phyloP scores from a whole-genome alignment of 2,797 vertebrate genomes.

The Betta splendens region DNA sequence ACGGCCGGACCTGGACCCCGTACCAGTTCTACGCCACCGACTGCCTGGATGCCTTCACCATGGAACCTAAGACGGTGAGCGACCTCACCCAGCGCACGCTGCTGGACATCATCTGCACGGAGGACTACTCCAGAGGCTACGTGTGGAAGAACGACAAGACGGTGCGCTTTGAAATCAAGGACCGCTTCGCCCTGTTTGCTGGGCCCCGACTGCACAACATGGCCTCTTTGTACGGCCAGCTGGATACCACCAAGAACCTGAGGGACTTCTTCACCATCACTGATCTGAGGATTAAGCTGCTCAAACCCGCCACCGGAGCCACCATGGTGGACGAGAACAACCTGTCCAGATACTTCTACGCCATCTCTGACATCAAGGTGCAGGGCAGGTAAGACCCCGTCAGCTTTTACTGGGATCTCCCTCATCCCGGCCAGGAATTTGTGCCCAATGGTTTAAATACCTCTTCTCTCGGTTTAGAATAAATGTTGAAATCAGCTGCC shows the following conservation, averaged over 20 bases:
- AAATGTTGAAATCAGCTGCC: no score
- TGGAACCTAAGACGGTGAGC: slow-evolving; percentile 94
- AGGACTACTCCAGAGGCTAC: slow-evolving; percentile 96
- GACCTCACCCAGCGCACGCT: slow-evolving; percentile 93
- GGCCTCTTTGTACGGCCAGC: slow-evolving; percentile 97
- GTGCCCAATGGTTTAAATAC: no score
- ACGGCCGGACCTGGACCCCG: slow-evolving; percentile 95
- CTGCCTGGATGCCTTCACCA: slow-evolving; percentile 96
- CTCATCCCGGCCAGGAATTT: no score
- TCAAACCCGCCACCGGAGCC: slow-evolving; percentile 94
- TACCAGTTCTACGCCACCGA: slow-evolving; percentile 98
- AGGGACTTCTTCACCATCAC: slow-evolving; percentile 99
- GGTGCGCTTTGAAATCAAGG: slow-evolving; percentile 97
- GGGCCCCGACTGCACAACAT: slow-evolving; percentile 96
- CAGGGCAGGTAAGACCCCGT: slow-evolving; percentile 91
- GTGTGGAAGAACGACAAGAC: slow-evolving; percentile 96
- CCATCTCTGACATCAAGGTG: slow-evolving; percentile 97
- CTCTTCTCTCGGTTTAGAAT: no score
- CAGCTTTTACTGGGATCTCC: no score
- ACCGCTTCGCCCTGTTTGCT: slow-evolving; percentile 96
- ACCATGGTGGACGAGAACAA: slow-evolving; percentile 96
- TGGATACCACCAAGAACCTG: slow-evolving; percentile 98
- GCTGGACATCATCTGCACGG: slow-evolving; percentile 98
- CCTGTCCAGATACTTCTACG: slow-evolving; percentile 97
- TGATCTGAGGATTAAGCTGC: slow-evolving; percentile 93